Conservation (phyloP, 2,797 vertebrate genomes). For the Vespertilio murinus region DNA sequence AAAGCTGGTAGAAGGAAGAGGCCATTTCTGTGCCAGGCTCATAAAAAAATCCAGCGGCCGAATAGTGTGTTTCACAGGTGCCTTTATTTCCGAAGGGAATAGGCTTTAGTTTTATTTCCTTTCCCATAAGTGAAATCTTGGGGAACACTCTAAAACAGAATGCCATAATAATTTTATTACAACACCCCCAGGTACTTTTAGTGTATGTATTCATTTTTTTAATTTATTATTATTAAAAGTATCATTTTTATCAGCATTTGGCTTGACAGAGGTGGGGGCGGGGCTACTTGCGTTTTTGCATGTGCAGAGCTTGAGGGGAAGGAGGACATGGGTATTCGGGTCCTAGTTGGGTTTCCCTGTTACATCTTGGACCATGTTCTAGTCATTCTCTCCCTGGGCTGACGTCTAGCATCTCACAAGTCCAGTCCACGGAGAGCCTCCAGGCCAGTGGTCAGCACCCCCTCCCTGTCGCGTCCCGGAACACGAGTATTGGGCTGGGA, state of each 20-base stretch:
- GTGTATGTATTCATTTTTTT: background rate
- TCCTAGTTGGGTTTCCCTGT: background rate
- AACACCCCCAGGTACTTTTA: background rate
- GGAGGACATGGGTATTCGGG: too few relatives aligned
- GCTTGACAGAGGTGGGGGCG: background rate
- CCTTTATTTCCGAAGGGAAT: conserved; percentile 55
- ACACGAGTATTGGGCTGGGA: background rate
- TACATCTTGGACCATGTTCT: background rate
- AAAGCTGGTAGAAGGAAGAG: conserved; percentile 1
- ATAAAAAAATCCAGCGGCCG: conserved; percentile 22
- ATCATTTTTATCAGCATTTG: background rate
- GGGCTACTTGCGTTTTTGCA: background rate
- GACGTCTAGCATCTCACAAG: background rate
- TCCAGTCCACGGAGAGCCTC: background rate
- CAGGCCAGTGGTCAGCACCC: background rate
- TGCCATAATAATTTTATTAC: background rate
- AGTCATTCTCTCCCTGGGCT: background rate
- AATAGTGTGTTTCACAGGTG: conserved; percentile 74
- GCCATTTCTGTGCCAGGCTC: background rate
- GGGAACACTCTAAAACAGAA: background rate
- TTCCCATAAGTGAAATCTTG: background rate
- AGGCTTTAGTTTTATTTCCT: conserved; percentile 5
- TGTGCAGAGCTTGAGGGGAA: background rate
- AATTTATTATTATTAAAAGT: background rate
- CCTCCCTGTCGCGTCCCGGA: background rate